Conservation (phyloP, 2,113 vertebrate species). For the Phalacrocorax brasilianus region DNA sequence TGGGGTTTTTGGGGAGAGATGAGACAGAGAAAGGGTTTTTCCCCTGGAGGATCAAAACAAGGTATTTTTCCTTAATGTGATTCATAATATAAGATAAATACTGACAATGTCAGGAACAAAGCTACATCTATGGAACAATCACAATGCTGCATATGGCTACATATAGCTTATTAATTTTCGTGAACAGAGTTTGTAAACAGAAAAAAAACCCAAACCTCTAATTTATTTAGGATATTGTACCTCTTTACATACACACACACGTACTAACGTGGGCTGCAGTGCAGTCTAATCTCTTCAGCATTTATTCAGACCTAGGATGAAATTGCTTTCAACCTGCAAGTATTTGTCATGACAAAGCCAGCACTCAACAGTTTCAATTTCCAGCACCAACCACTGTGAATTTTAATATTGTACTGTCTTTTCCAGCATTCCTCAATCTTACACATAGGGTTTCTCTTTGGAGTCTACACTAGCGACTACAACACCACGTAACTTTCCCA, state of each 20-base stretch:
- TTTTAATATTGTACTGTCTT: neutral
- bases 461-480: neutral
- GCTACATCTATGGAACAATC: neutral
- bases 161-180: neutral
- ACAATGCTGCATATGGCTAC: neutral
- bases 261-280: neutral
- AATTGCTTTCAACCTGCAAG: neutral
- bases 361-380: neutral
- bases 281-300: neutral
- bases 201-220: neutral
- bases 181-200: neutral
- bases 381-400: neutral
- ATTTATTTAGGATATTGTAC: neutral
- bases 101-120: neutral
- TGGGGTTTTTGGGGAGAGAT: slow-evolving; percentile 14
- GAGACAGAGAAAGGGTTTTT: slow-evolving; percentile 34
- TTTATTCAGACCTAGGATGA: neutral
- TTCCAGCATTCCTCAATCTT: neutral
- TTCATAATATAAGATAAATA: neutral
- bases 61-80: slow-evolving; percentile 11
- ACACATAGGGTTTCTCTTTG: neutral
- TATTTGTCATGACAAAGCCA: neutral
- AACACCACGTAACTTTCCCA: neutral
- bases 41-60: slow-evolving; percentile 1
- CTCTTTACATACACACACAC: neutral